Percentiles rank a stretch among this genome's conserved stretches.
Evolutionary conservation across 2,113 vertebrate genomes (phyloP).

Genomic region (Dasyornis broadbenti): DNA sequence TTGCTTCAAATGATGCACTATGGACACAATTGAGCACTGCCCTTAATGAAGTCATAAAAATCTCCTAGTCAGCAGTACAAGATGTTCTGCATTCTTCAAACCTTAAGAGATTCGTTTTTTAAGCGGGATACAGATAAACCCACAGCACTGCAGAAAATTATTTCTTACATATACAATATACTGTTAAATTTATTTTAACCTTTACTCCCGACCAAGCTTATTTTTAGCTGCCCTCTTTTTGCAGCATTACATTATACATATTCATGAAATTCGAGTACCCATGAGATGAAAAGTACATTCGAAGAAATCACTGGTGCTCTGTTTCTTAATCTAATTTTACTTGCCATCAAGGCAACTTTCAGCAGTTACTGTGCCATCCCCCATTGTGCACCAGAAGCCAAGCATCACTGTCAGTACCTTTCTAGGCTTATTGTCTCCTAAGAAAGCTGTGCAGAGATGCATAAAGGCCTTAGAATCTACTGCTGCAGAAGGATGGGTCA

Average conservation of each 20-base stretch:
- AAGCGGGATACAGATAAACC: neutral
- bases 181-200: slow-evolving; percentile 4
- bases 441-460: neutral
- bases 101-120: slow-evolving; percentile 1
- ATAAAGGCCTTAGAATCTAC: neutral
- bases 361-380: neutral
- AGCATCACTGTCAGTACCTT: neutral
- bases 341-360: neutral
- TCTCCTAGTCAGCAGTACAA: neutral
- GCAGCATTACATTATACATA: neutral
- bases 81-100: neutral
- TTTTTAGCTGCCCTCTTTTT: slow-evolving; percentile 6
- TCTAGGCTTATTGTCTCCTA: neutral
- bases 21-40: neutral
- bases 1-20: slow-evolving; percentile 4
- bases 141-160: neutral
- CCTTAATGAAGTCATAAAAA: slow-evolving; percentile 31
- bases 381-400: neutral
- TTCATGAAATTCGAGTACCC: neutral
- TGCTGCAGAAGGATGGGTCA: neutral
- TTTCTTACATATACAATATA: neutral
- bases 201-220: slow-evolving; percentile 34
- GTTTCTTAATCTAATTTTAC: neutral
- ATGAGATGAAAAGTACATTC: neutral
- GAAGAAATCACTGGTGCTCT: neutral